Evolutionary conservation across 2,797 vertebrate species (phyloP), one percentile per base, ranked within the genome.

Genomic region (Aplochiton taeniatus): DNA sequence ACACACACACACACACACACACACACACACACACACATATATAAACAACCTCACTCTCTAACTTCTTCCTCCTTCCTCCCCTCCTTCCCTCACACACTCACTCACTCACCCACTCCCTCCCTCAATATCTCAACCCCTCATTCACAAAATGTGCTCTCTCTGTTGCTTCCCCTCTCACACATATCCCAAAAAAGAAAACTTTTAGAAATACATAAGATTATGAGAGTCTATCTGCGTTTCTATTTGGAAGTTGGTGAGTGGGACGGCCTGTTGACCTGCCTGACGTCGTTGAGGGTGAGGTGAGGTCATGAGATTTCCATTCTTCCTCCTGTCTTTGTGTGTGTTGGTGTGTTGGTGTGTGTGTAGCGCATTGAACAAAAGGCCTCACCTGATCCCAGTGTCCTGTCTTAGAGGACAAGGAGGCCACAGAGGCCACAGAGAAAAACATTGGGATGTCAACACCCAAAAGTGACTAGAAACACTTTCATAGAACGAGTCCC

Each of bases 221-320:
- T 18, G 12, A 48, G 49, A 60, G 20, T 47, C 0, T 9, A 9
- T 42, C 43, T 44, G 49, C n/a, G 13, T 58, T 68, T 52, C 51
- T 8, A 43, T 64, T 63, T 43, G 13, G 47, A 49, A 65, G 68
- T 20, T 46, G 14, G 54, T 54, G 57, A 44, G n/a, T 61, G 45
- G 18, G 18, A 43, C 12, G 47, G 55, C 56, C 52, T 51, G 48
- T 16, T 52, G 60, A 62, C n/a, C 54, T 66, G 31, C 54, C 57
- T 66, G 47, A 63, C 61, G 51, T 57, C 70, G 61, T 44, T 61
- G 63, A 65, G 61, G 65, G 74, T 64, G 68, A 66, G 60, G 9
- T 70, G 54, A 70, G 66, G 76, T 77, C 77, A 74, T 81, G 79
- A 65, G 70, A 73, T 70, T 81, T 78, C 73, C 70, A 74, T 50